These are phyloP conservation scores for Kradibia gibbosae DNA, from an alignment of 1,140 invertebrate species.

Conservation along the genomic window DNA sequence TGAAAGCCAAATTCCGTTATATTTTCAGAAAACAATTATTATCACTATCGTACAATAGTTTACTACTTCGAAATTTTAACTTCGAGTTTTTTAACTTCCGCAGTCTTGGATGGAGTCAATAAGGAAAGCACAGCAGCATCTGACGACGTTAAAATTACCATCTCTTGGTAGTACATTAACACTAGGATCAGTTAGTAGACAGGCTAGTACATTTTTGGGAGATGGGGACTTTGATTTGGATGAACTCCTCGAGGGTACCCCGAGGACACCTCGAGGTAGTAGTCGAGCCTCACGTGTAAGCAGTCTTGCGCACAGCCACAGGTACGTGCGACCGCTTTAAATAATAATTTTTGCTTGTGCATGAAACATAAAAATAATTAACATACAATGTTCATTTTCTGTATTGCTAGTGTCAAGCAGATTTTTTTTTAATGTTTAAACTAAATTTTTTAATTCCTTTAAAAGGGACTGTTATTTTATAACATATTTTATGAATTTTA, in stretches of 20 bases:
- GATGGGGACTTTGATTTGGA: constrained; percentile 68
- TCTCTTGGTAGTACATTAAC: constrained; percentile 56
- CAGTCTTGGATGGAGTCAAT: constrained; percentile 70
- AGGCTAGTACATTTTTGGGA: constrained; percentile 65
- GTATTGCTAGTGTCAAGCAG: no score
- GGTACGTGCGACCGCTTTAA: constrained; percentile 60
- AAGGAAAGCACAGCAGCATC: constrained; percentile 68
- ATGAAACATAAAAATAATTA: no score
- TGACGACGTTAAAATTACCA: constrained; percentile 63
- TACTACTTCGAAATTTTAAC: no score
- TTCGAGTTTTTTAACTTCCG: background rate
- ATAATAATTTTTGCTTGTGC: no score
- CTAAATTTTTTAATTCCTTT: no score
- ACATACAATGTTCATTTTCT: no score
- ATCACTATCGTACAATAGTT: no score
- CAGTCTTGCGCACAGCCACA: constrained; percentile 78
- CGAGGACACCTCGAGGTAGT: constrained; percentile 67
- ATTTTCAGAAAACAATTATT: no score
- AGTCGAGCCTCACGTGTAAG: constrained; percentile 75
- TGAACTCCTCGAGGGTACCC: constrained; percentile 62
- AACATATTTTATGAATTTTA: no score
- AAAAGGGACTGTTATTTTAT: no score
- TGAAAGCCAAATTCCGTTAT: no score
- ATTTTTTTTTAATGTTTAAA: no score
- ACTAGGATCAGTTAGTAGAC: constrained; percentile 60